Conservation (phyloP, 2,797 vertebrate species). For the Falco naumanni region DNA sequence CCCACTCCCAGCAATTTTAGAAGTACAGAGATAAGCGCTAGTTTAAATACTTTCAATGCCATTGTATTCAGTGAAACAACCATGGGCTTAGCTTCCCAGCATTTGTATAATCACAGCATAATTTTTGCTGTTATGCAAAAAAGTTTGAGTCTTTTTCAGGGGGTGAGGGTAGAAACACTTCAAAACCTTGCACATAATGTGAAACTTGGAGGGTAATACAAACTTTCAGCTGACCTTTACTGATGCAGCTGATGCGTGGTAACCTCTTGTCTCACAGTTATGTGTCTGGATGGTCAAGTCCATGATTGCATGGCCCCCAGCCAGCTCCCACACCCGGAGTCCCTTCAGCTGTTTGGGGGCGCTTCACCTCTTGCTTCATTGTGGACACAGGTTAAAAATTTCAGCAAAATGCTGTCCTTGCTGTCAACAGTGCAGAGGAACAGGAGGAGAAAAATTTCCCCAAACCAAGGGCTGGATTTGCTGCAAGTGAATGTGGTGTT, state of each 20-base stretch:
- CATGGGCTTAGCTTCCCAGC: background rate
- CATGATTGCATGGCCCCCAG: background rate
- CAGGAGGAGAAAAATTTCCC: background rate
- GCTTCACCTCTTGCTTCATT: background rate
- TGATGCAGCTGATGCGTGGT: background rate
- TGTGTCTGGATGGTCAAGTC: background rate
- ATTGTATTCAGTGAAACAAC: background rate
- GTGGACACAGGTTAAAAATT: background rate
- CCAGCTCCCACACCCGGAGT: accelerated
- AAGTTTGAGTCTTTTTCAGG: background rate
- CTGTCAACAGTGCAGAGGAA: background rate
- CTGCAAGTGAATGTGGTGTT: background rate
- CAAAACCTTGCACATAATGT: background rate
- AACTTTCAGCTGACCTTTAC: background rate
- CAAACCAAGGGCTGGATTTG: background rate
- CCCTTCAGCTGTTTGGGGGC: background rate
- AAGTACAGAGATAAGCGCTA: background rate
- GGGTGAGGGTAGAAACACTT: background rate
- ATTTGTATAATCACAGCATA: background rate
- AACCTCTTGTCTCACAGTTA: background rate
- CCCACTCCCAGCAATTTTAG: background rate
- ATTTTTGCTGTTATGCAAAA: background rate
- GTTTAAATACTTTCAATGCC: background rate
- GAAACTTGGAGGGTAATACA: background rate
- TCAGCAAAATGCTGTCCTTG: background rate